Percentiles rank a stretch among this genome's conserved stretches.
phyloP scores from a whole-genome alignment of 2,888 invertebrate species.

The Erpobdella octoculata region DNA sequence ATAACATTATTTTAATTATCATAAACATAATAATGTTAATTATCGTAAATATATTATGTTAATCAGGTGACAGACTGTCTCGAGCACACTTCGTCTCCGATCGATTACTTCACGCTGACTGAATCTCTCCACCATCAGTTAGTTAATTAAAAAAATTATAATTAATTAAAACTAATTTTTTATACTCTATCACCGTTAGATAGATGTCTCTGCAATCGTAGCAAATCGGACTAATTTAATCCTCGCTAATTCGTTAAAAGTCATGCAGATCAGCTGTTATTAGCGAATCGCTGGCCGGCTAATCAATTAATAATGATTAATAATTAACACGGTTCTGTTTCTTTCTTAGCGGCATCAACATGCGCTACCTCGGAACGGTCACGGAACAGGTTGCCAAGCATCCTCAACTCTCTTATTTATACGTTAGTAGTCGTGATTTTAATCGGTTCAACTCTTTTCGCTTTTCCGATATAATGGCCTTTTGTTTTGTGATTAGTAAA shows the following conservation, averaged over 20 bases:
- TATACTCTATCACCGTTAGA: too few species aligned
- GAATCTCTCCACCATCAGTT: conserved; percentile 79
- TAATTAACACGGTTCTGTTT: too few species aligned
- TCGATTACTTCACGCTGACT: conserved; percentile 84
- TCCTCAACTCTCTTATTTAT: conserved; percentile 67
- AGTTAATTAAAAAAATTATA: conserved; percentile 25
- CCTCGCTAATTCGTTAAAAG: neutral
- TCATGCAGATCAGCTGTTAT: too few species aligned
- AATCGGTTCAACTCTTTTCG: neutral
- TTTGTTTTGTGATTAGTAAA: too few species aligned
- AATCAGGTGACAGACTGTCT: conserved; percentile 67
- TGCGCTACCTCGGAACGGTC: conserved; percentile 89
- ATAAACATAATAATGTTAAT: neutral
- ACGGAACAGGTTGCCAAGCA: conserved; percentile 70
- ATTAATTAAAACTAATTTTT: too few species aligned
- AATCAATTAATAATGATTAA: too few species aligned
- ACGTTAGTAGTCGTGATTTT: conserved; percentile 43
- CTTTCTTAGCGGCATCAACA: conserved; percentile 71
- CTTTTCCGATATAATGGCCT: too few species aligned
- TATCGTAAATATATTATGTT: neutral
- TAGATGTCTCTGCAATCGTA: too few species aligned
- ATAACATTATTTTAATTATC: neutral
- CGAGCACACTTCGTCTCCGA: conserved; percentile 82
- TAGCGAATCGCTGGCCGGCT: too few species aligned
- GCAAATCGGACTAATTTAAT: too few species aligned